Evolutionary conservation across 2,113 vertebrate genomes (phyloP).

Genomic region (Eubucco bourcierii): DNA sequence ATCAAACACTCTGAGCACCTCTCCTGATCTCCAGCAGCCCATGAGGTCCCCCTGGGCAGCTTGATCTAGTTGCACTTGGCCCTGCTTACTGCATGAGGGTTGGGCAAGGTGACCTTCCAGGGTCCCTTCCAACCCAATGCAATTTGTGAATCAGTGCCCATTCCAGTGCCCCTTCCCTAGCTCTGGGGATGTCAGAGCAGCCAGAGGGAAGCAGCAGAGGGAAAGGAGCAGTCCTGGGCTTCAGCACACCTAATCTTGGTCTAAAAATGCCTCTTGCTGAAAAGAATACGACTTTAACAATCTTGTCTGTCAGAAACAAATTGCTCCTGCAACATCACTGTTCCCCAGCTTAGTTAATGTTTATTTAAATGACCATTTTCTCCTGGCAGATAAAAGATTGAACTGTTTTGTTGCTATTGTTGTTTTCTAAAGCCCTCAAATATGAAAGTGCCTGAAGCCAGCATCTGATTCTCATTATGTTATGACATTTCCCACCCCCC

Average conservation of each 20-base stretch:
- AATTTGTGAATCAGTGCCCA: too few relatives aligned
- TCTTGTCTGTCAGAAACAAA: conserved; percentile 30
- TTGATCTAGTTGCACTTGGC: too few relatives aligned
- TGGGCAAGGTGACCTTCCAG: too few relatives aligned
- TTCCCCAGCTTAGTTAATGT: background rate
- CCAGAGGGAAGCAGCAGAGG: background rate
- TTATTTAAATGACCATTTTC: conserved; percentile 53
- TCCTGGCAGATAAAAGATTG: conserved; percentile 20
- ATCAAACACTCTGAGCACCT: accelerated
- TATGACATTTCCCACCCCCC: conserved; percentile 43
- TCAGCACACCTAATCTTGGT: background rate
- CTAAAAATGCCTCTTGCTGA: background rate
- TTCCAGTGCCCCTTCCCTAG: background rate
- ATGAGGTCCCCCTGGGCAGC: background rate
- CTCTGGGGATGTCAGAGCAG: background rate
- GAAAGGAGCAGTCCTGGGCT: background rate
- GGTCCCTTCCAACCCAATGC: too few relatives aligned
- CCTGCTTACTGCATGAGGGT: too few relatives aligned
- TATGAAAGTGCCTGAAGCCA: conserved; percentile 31
- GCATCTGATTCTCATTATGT: conserved; percentile 68
- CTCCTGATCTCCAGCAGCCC: accelerated
- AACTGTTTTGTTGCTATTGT: conserved; percentile 44
- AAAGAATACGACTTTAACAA: background rate
- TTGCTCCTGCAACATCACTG: background rate
- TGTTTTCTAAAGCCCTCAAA: conserved; percentile 36